These are phyloP conservation scores for Dipodomys merriami DNA, from an alignment of 2,113 vertebrate species.

Conservation along the genomic window DNA sequence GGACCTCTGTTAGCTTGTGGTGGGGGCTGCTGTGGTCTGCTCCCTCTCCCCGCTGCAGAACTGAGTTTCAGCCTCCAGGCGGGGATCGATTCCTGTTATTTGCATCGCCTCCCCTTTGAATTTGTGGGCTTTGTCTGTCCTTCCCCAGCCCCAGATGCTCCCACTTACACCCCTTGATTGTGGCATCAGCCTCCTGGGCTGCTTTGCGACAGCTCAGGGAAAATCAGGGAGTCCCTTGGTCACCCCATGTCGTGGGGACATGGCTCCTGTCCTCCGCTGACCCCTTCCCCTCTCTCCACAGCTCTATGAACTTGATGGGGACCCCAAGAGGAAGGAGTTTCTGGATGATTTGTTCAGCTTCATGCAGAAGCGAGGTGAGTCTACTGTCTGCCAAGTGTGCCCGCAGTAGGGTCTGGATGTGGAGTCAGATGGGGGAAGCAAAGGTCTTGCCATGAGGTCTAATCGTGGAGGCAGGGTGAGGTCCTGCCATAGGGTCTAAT, in stretches of 20 bases:
- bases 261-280: background rate
- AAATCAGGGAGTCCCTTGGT: background rate
- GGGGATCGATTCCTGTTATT: too few relatives aligned
- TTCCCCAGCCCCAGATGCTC: background rate
- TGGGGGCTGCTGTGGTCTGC: too few relatives aligned
- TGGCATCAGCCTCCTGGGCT: background rate
- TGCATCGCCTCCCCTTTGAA: too few relatives aligned
- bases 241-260: fast-evolving
- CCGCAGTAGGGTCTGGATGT: background rate
- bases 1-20: too few relatives aligned
- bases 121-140: too few relatives aligned
- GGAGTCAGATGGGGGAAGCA: background rate
- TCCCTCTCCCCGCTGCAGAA: too few relatives aligned
- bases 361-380: constrained; percentile 98
- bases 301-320: constrained; percentile 96
- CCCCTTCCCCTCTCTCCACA: constrained; percentile 64
- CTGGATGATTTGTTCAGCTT: constrained; percentile 97
- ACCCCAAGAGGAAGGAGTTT: constrained; percentile 98
- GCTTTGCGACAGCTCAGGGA: background rate
- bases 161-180: background rate
- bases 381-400: too few relatives aligned
- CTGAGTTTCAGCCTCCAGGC: too few relatives aligned
- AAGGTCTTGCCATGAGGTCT: too few relatives aligned
- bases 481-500: too few relatives aligned
- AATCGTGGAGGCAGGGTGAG: too few relatives aligned